Conservation (phyloP, 2,113 vertebrate species). For the Dipodomys stephensi region DNA sequence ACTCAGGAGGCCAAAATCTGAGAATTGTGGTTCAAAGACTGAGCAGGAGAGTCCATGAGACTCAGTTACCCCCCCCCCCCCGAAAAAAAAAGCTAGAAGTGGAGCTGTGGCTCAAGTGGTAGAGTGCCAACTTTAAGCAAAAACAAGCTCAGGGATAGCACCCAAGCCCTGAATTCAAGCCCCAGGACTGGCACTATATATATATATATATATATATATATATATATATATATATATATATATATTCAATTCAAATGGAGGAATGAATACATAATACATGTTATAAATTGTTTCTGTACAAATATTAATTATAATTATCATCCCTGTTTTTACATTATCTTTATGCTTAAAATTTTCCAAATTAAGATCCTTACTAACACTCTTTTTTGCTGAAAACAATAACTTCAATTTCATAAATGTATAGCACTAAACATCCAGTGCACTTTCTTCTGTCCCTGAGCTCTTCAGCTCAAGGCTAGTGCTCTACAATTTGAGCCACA, state of each 20-base stretch:
- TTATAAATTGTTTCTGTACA: background rate
- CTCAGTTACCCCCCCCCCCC: too few relatives aligned
- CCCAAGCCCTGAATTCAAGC: too few relatives aligned
- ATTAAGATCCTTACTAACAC: conserved; percentile 27
- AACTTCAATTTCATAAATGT: conserved; percentile 17
- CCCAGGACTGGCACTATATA: too few relatives aligned
- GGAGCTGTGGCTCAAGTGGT: too few relatives aligned
- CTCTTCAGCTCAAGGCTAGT: too few relatives aligned
- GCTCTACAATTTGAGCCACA: too few relatives aligned
- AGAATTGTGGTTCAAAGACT: too few relatives aligned
- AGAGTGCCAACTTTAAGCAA: too few relatives aligned
- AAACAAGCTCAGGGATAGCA: too few relatives aligned
- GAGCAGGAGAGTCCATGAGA: too few relatives aligned
- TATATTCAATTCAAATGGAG: conserved; percentile 9
- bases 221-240: background rate
- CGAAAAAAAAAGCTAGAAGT: too few relatives aligned
- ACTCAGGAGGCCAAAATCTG: too few relatives aligned
- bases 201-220: background rate
- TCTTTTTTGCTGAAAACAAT: background rate
- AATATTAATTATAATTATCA: conserved; percentile 18
- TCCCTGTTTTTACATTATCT: background rate
- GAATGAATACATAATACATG: background rate
- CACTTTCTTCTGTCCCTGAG: background rate
- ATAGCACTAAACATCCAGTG: background rate
- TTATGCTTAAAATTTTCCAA: conserved; percentile 23